Evolutionary conservation across 2,888 invertebrate genomes (phyloP), one percentile per base, ranked within the genome.

Genomic region (Drosophila picticornis): DNA sequence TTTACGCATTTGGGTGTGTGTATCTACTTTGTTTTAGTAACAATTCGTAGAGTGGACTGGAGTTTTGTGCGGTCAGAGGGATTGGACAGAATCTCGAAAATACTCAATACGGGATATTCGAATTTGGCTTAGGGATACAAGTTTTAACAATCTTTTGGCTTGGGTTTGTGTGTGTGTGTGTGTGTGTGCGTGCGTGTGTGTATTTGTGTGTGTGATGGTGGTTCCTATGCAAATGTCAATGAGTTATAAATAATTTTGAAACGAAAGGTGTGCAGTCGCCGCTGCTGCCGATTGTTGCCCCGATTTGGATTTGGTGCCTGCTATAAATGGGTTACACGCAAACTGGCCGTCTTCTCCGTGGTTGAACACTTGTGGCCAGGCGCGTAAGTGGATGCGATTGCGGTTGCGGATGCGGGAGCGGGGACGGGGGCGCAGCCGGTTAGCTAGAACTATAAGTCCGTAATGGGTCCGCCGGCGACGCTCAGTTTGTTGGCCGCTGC

Each of bases 391-490:
- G 48, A 13, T 31, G 29, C 52, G 34, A 48, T 7, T 57, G 29
- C 52, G 34, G 53, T 7, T 57, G 29, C 38, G 46, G 48, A 13
- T 48, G 63, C 76, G 16, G 50, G 27, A 50, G 25, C 40, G 48
- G 50, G 10, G 52, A 56, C 76, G 11, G 50, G 22, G 50, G 29
- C 61, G 73, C 67, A 57, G 69, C 75, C 71, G 51, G 63, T 75
- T 83, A 84, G 91, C 89, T 92, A 91, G 77, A 91, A 93, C 92
- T 93, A 93, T 92, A 93, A 93, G 83, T 93, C 93, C 46, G 93
- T 93, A 69, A 93, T 92, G 50, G 93, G 93, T 80, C 85, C 88
- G 36, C 93, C 93, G 57, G 93, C 91, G 59, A 92, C 85, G 83
- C 92, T 92, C 78, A 93, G 79, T 83, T 92, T 93, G 58, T 83